Evolutionary conservation across 1,140 invertebrate species (phyloP), one percentile per base, ranked within the genome.

Genomic region (Mizuhopecten yessoensis): DNA sequence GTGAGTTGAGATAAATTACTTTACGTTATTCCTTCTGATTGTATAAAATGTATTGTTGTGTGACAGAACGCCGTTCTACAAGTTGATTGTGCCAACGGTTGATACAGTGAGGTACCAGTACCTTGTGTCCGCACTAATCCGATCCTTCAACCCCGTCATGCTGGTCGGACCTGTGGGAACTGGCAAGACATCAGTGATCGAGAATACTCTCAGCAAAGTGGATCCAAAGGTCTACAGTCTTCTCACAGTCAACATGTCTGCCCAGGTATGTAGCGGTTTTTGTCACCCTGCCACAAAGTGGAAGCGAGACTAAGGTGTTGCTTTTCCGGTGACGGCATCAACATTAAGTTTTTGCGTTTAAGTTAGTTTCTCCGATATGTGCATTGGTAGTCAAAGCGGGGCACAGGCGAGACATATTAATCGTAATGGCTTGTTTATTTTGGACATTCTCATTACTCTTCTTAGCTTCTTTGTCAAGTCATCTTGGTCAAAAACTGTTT

Each of bases 201-300:
- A 97, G 86, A 97, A 97, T 75, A 98, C 98, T 0, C 95, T 98
- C 15, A 96, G 97, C 9, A 96, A 96, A 7, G 96, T 98, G 33
- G 97, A 98, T 94, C 93, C 97, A 0, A 96, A 96, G n/a, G 97
- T 96, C 89, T 98, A 98, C 95, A 97, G 97, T 86, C 94, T 98
- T 0, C 97, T 98, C 7, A 97, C 97, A 9, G 97, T 98, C 49
- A 98, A 98, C 95, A 98, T 98, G 97, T 98, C 98, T 0, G 98
- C 98, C 2, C 98, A 97, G 97, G 97, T 97, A 94, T 49, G 90
- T 91, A 90, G 33, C 34, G 7, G 29, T 23, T 91, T 57, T 33
- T 90, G 20, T 34, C 42, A 33, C n/a, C n/a, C n/a, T n/a, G n/a
- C n/a, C n/a, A n/a, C n/a, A n/a, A n/a, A n/a, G n/a, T n/a, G n/a